Evolutionary conservation across 2,888 invertebrate genomes (phyloP), one percentile per base, ranked within the genome.

Genomic region (Brachyptera putata): DNA sequence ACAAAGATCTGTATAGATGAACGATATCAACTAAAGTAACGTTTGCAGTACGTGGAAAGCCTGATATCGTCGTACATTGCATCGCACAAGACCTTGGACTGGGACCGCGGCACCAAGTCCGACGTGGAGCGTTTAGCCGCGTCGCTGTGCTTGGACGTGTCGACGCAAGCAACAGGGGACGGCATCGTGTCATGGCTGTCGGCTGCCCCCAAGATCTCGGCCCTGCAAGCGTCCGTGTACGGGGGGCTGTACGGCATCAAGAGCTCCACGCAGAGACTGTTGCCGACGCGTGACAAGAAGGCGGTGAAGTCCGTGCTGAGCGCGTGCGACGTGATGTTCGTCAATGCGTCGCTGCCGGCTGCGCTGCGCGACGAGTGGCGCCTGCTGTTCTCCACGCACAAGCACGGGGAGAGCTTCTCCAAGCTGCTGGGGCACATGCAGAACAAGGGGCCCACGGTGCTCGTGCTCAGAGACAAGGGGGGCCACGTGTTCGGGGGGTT

Each of bases 401-500:
- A 89, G 58, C 91, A 94, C 71, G 95, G 95, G 0, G 93, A 94
- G 76, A 93, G 93, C 58, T 95, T 91, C 75, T 87, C 91, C 2
- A 91, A 90, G 13, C 81, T 91, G 78, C 78, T 86, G 24, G 86
- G 90, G 56, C 83, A 88, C 56, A 85, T 92, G 64, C 79, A 83
- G 58, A 85, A 90, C 69, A 87, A 89, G 70, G 93, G 93, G 0
- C 85, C 93, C 0, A 91, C 90, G 0, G 76, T 96, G 1, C 74
- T 96, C 3, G 84, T 96, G 37, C 78, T 96, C 1, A 91, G 94
- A 71, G 91, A 91, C 71, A 83, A 82, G 63, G 82, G 84, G 65
- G 90, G 90, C 7, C 82, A 89, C 71, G 84, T 93, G 34, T 96
- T 96, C 78, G 96, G 95, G 1, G 95, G 92, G 11, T 96, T 87